Evolutionary conservation across 2,888 invertebrate species (phyloP).

Genomic region (Caenorhabditis macrosperma): DNA sequence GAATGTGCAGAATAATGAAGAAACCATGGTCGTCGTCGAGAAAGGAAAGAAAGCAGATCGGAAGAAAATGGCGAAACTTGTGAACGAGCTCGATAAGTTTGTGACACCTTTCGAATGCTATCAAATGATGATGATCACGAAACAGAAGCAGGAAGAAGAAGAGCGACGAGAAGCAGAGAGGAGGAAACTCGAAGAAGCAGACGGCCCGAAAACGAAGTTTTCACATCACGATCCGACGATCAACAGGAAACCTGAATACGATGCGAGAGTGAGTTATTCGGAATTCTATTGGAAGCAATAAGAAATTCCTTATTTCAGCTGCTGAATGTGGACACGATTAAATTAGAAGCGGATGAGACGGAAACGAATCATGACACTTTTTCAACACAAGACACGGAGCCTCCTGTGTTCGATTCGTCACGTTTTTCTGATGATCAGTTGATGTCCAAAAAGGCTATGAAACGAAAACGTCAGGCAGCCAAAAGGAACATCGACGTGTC

Average conservation of each 20-base stretch:
- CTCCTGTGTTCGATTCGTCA: conserved; percentile 37
- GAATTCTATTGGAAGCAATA: too few species aligned
- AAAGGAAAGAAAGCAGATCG: conserved; percentile 14
- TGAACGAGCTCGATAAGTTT: conserved; percentile 57
- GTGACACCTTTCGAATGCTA: conserved; percentile 70
- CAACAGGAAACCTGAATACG: conserved; percentile 60
- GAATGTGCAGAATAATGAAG: background rate
- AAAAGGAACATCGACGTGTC: conserved; percentile 44
- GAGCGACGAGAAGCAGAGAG: conserved; percentile 48
- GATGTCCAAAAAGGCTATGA: conserved; percentile 68
- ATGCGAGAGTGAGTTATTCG: conserved; percentile 36
- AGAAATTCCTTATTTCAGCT: conserved; percentile 27
- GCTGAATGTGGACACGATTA: conserved; percentile 24
- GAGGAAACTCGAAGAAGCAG: conserved; percentile 43
- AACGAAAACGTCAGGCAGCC: conserved; percentile 55
- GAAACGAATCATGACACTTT: background rate
- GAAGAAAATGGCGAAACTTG: conserved; percentile 5
- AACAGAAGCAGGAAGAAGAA: conserved; percentile 57
- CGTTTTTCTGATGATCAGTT: conserved; percentile 62
- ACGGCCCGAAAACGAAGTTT: conserved; percentile 59
- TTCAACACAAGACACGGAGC: conserved; percentile 9
- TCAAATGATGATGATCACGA: conserved; percentile 59
- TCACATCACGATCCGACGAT: conserved; percentile 67
- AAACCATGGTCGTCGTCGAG: conserved; percentile 32
- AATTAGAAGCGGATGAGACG: background rate